These are phyloP conservation scores for Trypoxylus dichotomus DNA, from an alignment of 1,140 invertebrate species.

Conservation along the genomic window DNA sequence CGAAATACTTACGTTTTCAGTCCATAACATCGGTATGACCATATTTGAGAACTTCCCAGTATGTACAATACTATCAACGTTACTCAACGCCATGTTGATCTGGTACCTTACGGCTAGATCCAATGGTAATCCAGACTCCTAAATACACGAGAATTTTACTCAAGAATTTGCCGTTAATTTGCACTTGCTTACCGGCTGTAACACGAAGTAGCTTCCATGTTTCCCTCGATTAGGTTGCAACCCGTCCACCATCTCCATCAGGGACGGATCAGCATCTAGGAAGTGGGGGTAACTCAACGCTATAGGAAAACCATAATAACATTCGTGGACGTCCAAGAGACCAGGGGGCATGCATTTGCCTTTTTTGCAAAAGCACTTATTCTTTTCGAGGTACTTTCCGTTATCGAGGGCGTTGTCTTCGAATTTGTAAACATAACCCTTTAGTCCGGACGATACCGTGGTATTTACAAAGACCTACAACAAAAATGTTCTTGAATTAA, in stretches of 20 bases:
- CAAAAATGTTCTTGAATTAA: background rate
- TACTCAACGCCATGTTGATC: constrained; percentile 78
- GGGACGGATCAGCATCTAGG: constrained; percentile 67
- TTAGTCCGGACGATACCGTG: constrained; percentile 60
- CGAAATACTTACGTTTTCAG: constrained; percentile 75
- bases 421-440: constrained; percentile 69
- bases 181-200: constrained; percentile 65
- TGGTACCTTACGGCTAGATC: constrained; percentile 75
- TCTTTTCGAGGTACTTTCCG: constrained; percentile 67
- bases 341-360: constrained; percentile 70
- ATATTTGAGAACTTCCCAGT: constrained; percentile 67
- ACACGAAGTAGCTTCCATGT: constrained; percentile 71
- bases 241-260: constrained; percentile 71
- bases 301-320: constrained; percentile 85
- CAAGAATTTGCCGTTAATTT: background rate
- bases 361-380: constrained; percentile 77
- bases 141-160: constrained; percentile 33
- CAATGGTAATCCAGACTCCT: constrained; percentile 74
- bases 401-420: constrained; percentile 76
- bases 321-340: constrained; percentile 75
- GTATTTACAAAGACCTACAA: constrained; percentile 62
- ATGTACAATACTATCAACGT: constrained; percentile 64
- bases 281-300: constrained; percentile 89
- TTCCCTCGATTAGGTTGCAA: constrained; percentile 65
- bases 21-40: constrained; percentile 76